Percentiles rank a stretch among this genome's conserved stretches.
Conservation (phyloP, 2,113 vertebrate species). For the Progne subis region DNA sequence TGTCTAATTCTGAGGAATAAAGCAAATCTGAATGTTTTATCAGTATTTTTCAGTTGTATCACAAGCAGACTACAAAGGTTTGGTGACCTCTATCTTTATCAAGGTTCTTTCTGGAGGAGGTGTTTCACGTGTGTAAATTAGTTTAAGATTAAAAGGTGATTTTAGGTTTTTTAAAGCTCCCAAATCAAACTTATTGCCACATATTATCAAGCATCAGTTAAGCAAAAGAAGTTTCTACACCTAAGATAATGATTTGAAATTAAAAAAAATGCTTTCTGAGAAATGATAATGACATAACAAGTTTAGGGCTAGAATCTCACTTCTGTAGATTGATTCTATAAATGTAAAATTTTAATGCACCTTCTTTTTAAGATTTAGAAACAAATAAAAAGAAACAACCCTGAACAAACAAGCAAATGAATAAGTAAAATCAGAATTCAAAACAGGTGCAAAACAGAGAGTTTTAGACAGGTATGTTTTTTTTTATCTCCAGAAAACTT, state of each 20-base stretch:
- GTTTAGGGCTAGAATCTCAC: neutral
- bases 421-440: neutral
- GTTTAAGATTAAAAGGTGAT: neutral
- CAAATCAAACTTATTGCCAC: neutral
- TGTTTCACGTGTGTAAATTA: neutral
- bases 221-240: neutral
- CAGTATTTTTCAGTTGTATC: neutral
- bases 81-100: neutral
- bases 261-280: neutral
- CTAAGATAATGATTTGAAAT: neutral
- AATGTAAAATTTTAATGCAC: neutral
- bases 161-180: neutral
- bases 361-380: neutral
- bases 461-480: neutral
- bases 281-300: neutral
- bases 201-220: neutral
- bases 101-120: neutral
- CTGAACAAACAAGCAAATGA: neutral
- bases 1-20: neutral
- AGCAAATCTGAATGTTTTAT: neutral
- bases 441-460: neutral
- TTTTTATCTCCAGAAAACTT: neutral
- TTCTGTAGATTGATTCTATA: neutral
- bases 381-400: neutral
- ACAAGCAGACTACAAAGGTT: neutral